Percentiles rank a stretch among this genome's conserved stretches.
These are phyloP conservation scores for Sphaerophoria rueppellii DNA, from an alignment of 2,888 invertebrate genomes.

Conservation along the genomic window DNA sequence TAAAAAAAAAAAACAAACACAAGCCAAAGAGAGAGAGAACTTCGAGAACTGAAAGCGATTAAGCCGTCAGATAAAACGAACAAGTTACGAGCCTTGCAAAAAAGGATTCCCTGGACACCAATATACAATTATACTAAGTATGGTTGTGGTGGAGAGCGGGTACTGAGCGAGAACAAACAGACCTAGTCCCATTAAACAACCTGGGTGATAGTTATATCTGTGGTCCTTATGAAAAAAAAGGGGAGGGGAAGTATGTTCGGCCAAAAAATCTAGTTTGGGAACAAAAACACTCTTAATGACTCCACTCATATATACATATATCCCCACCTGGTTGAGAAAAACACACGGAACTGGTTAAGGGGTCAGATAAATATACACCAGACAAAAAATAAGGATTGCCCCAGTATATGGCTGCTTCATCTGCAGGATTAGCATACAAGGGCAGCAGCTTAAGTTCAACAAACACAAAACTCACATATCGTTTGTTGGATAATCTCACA, in stretches of 20 bases:
- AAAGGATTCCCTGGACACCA: constrained; percentile 42
- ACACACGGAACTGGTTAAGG: background rate
- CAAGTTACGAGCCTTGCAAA: constrained; percentile 66
- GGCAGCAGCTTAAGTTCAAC: constrained; percentile 59
- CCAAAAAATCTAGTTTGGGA: constrained; percentile 9
- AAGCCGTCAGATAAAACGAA: constrained; percentile 70
- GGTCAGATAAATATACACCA: constrained; percentile 9
- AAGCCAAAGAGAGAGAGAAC: constrained; percentile 32
- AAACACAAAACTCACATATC: constrained; percentile 64
- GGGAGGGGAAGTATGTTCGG: background rate
- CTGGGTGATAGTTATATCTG: background rate
- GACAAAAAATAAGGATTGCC: constrained; percentile 26
- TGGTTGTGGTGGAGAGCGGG: background rate
- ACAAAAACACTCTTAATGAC: constrained; percentile 62
- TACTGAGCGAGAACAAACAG: constrained; percentile 5
- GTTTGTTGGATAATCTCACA: constrained; percentile 40
- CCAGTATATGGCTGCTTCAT: constrained; percentile 14
- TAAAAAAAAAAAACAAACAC: background rate
- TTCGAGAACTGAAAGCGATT: constrained; percentile 63
- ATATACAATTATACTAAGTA: background rate
- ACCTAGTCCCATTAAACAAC: background rate
- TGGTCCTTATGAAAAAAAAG: background rate
- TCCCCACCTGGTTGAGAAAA: constrained; percentile 40
- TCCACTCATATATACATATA: constrained; percentile 49
- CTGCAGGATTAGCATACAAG: constrained; percentile 64